These are phyloP conservation scores for Megalurothrips usitatus DNA, from an alignment of 2,888 invertebrate species.

Conservation along the genomic window DNA sequence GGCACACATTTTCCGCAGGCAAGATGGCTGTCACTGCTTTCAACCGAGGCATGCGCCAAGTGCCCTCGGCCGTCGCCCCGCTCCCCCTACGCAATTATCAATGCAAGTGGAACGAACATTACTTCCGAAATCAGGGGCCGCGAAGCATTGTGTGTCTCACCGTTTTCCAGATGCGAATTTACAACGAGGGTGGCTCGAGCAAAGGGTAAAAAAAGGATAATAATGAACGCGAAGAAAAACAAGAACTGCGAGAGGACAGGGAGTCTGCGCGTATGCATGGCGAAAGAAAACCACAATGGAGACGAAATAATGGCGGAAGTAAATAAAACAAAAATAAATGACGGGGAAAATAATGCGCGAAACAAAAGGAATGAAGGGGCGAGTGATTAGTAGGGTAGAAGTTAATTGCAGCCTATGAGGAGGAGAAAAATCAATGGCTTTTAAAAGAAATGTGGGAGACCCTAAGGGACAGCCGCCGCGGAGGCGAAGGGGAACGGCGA, in stretches of 20 bases:
- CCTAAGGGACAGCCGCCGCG: too few relatives aligned
- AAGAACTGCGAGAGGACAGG: neutral
- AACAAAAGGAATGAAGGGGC: neutral
- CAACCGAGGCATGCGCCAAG: too few relatives aligned
- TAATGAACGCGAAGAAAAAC: neutral
- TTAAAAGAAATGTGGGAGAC: too few relatives aligned
- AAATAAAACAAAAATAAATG: neutral
- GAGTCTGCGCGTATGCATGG: conserved; percentile 10
- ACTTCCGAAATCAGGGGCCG: neutral
- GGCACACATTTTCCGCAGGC: too few relatives aligned
- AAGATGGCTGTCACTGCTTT: too few relatives aligned
- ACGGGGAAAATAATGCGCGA: neutral
- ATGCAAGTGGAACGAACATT: neutral
- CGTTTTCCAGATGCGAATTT: neutral
- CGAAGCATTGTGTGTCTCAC: neutral
- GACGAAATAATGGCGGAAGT: conserved; percentile 1
- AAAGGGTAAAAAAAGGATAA: neutral
- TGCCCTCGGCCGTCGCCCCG: neutral
- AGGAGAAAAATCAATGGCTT: neutral
- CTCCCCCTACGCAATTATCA: neutral
- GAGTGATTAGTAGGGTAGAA: neutral
- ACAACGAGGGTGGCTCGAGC: neutral
- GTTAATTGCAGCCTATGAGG: conserved; percentile 6
- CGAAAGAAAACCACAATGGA: neutral
- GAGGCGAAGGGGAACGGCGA: too few relatives aligned